Percentiles rank a stretch among this genome's conserved stretches.
Evolutionary conservation across 2,797 vertebrate species (phyloP).

Genomic region (Enteromius anoplus): DNA sequence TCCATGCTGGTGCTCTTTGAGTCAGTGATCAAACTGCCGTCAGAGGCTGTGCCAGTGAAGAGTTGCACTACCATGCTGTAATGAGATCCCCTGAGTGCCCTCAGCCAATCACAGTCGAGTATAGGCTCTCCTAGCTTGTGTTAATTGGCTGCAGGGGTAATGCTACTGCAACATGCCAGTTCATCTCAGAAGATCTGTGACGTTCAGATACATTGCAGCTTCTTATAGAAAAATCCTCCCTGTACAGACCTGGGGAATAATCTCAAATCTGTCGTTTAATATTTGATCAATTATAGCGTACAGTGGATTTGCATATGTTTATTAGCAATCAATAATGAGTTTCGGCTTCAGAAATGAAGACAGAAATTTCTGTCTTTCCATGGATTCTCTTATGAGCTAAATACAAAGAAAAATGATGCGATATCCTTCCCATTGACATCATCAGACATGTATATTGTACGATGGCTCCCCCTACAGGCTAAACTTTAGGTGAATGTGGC

Average conservation of each 20-base stretch:
- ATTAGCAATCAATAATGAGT: not conserved
- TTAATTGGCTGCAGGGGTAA: conserved; percentile 69
- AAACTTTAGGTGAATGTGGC: not conserved
- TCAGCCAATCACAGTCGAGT: conserved; percentile 29
- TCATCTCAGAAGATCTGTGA: conserved; percentile 18
- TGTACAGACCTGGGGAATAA: not conserved
- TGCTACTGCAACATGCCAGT: conserved; percentile 37
- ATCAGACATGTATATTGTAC: conserved; percentile 48
- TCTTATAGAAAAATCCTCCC: conserved; percentile 16
- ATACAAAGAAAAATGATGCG: not conserved
- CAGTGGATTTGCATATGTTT: not conserved
- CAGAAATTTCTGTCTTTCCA: not conserved
- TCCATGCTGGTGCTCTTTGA: conserved; percentile 50
- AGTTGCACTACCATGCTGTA: conserved; percentile 65
- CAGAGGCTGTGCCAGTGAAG: conserved; percentile 71
- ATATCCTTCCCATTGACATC: not conserved
- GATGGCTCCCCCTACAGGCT: conserved; percentile 71
- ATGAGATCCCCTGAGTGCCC: conserved; percentile 72
- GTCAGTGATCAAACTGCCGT: conserved; percentile 59
- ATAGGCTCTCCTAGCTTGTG: conserved; percentile 57
- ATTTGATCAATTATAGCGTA: not conserved
- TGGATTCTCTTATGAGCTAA: not conserved
- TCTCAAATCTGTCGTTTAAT: not conserved
- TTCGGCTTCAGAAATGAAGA: not conserved
- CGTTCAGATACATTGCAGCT: conserved; percentile 35